A percentile compares a stretch with the other conserved stretches of the same genome.
Conservation (phyloP, 1,140 invertebrate genomes). For the Cryptotermes secundus region DNA sequence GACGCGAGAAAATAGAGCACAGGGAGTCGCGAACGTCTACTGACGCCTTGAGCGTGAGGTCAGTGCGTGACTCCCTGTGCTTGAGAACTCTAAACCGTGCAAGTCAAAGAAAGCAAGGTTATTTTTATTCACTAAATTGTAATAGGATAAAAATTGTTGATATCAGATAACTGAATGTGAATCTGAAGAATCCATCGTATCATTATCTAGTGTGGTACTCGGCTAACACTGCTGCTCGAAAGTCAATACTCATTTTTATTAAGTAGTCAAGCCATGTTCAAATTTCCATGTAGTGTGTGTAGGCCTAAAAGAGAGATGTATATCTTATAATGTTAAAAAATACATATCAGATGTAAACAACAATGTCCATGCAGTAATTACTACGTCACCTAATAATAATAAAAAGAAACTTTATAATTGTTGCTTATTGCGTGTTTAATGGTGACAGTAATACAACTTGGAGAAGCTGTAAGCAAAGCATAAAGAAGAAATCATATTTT, state of each 20-base stretch:
- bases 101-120: too few species aligned
- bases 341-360: background rate
- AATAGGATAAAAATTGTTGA: too few species aligned
- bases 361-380: background rate
- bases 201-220: background rate
- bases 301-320: background rate
- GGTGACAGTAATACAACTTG: background rate
- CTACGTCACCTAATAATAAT: background rate
- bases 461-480: background rate
- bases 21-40: too few species aligned
- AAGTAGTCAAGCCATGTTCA: background rate
- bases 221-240: background rate
- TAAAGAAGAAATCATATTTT: background rate
- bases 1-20: too few species aligned
- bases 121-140: too few species aligned
- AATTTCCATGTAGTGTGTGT: background rate
- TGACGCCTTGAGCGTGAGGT: too few species aligned
- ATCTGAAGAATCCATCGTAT: too few species aligned
- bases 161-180: too few species aligned
- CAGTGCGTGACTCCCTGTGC: too few species aligned
- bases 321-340: background rate
- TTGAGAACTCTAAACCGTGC: too few species aligned
- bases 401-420: background rate
- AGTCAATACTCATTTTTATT: background rate
- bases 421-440: constrained; percentile 2